A percentile compares a stretch with the other conserved stretches of the same genome.
These are phyloP conservation scores for Hexactinellida sp. DNA, from an alignment of 37 sponge, comb jelly and placozoan genomes.

Conservation along the genomic window DNA sequence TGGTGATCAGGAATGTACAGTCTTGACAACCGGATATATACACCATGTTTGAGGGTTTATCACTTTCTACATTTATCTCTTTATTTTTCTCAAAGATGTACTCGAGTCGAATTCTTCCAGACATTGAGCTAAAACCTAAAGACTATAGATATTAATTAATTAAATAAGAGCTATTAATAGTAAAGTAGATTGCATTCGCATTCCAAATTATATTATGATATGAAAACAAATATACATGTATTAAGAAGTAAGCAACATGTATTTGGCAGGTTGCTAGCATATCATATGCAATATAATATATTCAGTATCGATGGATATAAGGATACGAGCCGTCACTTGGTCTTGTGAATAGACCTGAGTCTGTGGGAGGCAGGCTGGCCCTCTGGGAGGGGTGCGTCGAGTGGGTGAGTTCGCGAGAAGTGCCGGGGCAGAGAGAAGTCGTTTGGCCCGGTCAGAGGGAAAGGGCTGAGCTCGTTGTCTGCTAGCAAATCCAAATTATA, in stretches of 20 bases:
- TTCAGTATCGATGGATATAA: too few species aligned
- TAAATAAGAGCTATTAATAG: too few species aligned
- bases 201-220: too few species aligned
- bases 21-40: slow-evolving; percentile 8
- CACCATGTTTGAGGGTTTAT: background rate
- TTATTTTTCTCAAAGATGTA: background rate
- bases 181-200: too few species aligned
- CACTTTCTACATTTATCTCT: background rate
- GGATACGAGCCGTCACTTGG: too few species aligned
- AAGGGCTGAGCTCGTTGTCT: background rate
- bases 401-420: background rate
- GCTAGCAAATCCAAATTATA: background rate
- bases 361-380: background rate
- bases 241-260: too few species aligned
- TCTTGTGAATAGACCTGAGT: background rate
- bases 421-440: background rate
- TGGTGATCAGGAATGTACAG: slow-evolving; percentile 1
- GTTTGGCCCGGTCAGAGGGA: background rate
- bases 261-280: too few species aligned
- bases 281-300: too few species aligned
- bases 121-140: too few species aligned
- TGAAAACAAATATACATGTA: too few species aligned
- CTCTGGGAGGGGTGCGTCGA: background rate
- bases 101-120: background rate
- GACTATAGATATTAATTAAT: too few species aligned